These are phyloP conservation scores for Sarotherodon lohbergeri DNA, from an alignment of 2,113 vertebrate species.

Conservation along the genomic window DNA sequence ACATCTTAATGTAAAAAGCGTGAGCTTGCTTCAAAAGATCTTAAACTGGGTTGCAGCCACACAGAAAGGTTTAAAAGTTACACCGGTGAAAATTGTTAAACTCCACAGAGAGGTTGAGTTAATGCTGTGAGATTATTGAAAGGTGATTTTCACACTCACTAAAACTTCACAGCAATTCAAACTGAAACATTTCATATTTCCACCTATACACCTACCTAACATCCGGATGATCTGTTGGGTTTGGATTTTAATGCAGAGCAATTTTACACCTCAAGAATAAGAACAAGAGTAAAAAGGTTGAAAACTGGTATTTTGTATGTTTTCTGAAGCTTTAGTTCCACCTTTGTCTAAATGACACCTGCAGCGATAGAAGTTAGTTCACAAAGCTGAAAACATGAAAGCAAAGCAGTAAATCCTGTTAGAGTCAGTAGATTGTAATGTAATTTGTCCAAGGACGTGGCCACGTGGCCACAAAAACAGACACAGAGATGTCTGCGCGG, in stretches of 20 bases:
- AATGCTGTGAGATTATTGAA: not conserved
- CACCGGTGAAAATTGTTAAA: not conserved
- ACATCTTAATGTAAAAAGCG: not conserved
- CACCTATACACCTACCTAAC: not conserved
- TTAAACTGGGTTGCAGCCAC: not conserved
- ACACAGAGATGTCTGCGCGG: accelerated
- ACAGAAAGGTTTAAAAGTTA: not conserved
- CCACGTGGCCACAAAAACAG: not conserved
- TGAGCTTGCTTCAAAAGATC: not conserved
- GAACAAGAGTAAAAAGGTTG: not conserved
- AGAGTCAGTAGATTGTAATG: not conserved
- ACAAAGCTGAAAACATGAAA: not conserved
- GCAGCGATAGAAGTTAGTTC: not conserved
- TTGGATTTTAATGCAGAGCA: not conserved
- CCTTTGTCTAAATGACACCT: not conserved
- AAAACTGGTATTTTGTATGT: not conserved
- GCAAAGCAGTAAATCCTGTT: not conserved
- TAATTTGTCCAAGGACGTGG: not conserved
- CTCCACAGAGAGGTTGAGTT: not conserved
- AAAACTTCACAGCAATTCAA: not conserved
- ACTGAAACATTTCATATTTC: not conserved
- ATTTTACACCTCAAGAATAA: not conserved
- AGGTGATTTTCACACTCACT: not conserved
- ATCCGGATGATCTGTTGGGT: not conserved
- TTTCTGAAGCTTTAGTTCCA: not conserved